Conservation (phyloP, 2,888 invertebrate species). For the Lasius platythorax region DNA sequence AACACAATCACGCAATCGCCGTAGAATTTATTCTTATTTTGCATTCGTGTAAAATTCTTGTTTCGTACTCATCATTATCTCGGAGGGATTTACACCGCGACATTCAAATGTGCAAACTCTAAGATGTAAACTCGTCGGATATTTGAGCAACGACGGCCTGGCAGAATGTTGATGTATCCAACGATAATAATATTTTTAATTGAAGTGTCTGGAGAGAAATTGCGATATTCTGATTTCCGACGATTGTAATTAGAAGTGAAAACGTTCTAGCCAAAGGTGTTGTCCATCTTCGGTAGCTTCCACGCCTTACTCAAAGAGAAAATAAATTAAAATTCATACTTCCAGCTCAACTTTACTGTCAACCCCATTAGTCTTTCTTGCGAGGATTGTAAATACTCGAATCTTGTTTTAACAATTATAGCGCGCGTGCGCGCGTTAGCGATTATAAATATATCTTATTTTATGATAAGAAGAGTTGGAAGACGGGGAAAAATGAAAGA, state of each 20-base stretch:
- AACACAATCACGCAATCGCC: not conserved
- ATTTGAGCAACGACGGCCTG: slow-evolving; percentile 54
- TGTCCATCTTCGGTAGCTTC: slow-evolving; percentile 73
- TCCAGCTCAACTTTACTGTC: slow-evolving; percentile 25
- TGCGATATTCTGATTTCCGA: slow-evolving; percentile 41
- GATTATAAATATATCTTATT: slow-evolving; percentile 1
- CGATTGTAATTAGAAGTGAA: slow-evolving; percentile 66
- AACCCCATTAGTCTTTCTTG: not conserved
- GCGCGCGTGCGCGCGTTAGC: no score
- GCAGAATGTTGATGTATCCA: slow-evolving; percentile 61
- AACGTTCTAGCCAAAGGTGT: slow-evolving; percentile 69
- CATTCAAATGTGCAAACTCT: not conserved
- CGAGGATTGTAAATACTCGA: not conserved
- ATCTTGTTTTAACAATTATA: not conserved
- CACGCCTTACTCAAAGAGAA: slow-evolving; percentile 70
- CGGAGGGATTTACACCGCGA: not conserved
- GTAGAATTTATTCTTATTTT: slow-evolving; percentile 24
- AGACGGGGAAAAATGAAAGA: not conserved
- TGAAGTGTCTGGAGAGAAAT: slow-evolving; percentile 53
- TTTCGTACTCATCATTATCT: not conserved
- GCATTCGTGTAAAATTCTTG: slow-evolving; percentile 35
- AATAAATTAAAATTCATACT: slow-evolving; percentile 70
- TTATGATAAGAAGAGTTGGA: not conserved
- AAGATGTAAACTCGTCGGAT: not conserved
- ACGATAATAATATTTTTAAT: slow-evolving; percentile 75